Conservation (phyloP, 2,888 invertebrate genomes). For the Scaptomyza reducta region DNA sequence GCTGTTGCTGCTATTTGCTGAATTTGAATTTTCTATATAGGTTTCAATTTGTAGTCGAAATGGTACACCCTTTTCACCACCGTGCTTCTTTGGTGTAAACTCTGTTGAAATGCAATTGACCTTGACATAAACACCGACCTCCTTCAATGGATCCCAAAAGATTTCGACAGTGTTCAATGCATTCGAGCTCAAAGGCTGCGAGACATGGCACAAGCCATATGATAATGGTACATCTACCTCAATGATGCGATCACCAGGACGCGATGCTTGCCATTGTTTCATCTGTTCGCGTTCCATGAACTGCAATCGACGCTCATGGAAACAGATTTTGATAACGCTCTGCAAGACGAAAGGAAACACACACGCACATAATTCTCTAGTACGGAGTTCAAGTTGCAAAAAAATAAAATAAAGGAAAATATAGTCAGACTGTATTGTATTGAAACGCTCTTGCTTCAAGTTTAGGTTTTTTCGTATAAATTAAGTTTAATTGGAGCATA, state of each 20-base stretch:
- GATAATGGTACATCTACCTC: slow-evolving; percentile 97
- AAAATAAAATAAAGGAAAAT: not conserved
- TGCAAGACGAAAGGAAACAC: slow-evolving; percentile 77
- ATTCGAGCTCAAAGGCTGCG: slow-evolving; percentile 88
- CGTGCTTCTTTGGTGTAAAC: slow-evolving; percentile 98
- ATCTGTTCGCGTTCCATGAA: slow-evolving; percentile 98
- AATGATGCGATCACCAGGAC: slow-evolving; percentile 95
- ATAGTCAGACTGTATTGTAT: not conserved
- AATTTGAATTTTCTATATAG: slow-evolving; percentile 83
- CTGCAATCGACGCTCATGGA: slow-evolving; percentile 97
- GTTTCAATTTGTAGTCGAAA: slow-evolving; percentile 98
- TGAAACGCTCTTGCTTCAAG: slow-evolving; percentile 29
- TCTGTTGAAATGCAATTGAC: slow-evolving; percentile 99
- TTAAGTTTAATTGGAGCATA: slow-evolving; percentile 79
- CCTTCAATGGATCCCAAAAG: slow-evolving; percentile 97
- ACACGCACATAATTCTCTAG: not conserved
- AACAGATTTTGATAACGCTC: slow-evolving; percentile 96
- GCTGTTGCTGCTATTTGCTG: slow-evolving; percentile 32
- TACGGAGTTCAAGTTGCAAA: slow-evolving; percentile 32
- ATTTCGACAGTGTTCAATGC: slow-evolving; percentile 93
- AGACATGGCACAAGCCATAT: slow-evolving; percentile 94
- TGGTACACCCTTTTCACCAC: slow-evolving; percentile 98
- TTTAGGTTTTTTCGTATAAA: slow-evolving; percentile 58
- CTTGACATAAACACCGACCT: slow-evolving; percentile 97
- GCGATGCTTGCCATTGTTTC: slow-evolving; percentile 93